Evolutionary conservation across 2,888 invertebrate genomes (phyloP), one percentile per base, ranked within the genome.

Genomic region (Drosophila prolongata): DNA sequence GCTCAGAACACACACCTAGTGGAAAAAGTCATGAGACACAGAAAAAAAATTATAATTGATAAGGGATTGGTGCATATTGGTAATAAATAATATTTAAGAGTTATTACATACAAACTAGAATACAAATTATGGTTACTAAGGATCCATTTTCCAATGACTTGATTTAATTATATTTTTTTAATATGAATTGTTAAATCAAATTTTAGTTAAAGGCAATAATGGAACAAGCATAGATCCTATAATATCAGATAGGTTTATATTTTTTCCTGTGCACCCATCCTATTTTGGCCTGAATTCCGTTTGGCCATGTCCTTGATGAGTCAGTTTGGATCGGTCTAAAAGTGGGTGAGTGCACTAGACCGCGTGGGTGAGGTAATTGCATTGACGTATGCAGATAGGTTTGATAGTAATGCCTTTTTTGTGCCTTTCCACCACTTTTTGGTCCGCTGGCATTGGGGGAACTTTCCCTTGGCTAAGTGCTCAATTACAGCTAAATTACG

Each of bases 401-500:
- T 24, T 35, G 62, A 53, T 57, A 47, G 59, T 50, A 64, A 37
- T 38, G 19, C 35, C 38, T 16, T 11, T 37, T 10, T 10, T 30
- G 14, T 30, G 30, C 30, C 14, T 30, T 16, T 16, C 34, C 11
- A 44, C 24, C 49, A 50, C 27, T 43, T 34, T 60, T 57, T 55
- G 37, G 14, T 38, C n/a, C 27, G 47, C 50, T 59, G 53, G 52
- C 40, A 42, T 56, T 44, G 47, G 6, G 6, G 64, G 49, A 70
- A 77, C 74, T 77, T 77, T 80, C 75, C 76, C 76, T 68, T 69
- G 50, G 50, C 61, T 38, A 44, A 53, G 42, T 70, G 62, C 70
- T 62, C 61, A 73, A 84, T 80, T 75, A 79, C 46, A 54, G 55
- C 59, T 59, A 60, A 75, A 73, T 77, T 71, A 71, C 68, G 70